These are phyloP conservation scores for Pristionchus exspectatus DNA, from an alignment of 2,888 invertebrate genomes.

Conservation along the genomic window DNA sequence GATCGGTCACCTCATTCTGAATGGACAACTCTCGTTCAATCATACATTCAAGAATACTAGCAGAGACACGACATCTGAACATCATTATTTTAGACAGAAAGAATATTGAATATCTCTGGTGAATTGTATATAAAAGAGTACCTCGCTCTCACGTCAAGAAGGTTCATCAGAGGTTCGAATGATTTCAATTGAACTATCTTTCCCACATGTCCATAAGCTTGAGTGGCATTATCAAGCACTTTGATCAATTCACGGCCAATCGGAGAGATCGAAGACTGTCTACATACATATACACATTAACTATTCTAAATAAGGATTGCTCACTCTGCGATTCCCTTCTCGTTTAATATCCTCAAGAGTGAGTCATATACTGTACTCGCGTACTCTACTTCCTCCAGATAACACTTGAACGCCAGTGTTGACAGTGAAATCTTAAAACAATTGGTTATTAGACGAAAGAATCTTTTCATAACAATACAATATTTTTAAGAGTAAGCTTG, in stretches of 20 bases:
- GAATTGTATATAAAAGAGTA: neutral
- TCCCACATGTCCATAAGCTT: constrained; percentile 87
- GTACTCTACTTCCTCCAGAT: constrained; percentile 93
- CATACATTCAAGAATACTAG: constrained; percentile 46
- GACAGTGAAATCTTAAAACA: constrained; percentile 84
- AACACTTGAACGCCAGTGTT: constrained; percentile 95
- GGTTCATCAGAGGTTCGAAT: constrained; percentile 37
- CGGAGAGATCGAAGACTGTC: constrained; percentile 87
- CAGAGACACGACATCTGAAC: constrained; percentile 48
- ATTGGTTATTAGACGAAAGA: no score
- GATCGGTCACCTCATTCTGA: neutral
- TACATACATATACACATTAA: constrained; percentile 75
- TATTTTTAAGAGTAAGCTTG: no score
- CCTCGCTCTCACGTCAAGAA: constrained; percentile 39
- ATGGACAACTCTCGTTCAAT: constrained; percentile 36
- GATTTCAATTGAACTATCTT: neutral
- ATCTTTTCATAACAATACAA: no score
- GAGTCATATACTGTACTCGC: constrained; percentile 95
- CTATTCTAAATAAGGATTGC: neutral
- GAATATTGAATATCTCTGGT: neutral
- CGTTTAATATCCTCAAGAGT: constrained; percentile 91
- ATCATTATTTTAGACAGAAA: neutral
- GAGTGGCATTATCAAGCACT: constrained; percentile 93
- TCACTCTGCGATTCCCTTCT: constrained; percentile 86
- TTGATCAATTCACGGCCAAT: constrained; percentile 95